Evolutionary conservation across 2,797 vertebrate species (phyloP).

Genomic region (Melanotaenia maccullochi): DNA sequence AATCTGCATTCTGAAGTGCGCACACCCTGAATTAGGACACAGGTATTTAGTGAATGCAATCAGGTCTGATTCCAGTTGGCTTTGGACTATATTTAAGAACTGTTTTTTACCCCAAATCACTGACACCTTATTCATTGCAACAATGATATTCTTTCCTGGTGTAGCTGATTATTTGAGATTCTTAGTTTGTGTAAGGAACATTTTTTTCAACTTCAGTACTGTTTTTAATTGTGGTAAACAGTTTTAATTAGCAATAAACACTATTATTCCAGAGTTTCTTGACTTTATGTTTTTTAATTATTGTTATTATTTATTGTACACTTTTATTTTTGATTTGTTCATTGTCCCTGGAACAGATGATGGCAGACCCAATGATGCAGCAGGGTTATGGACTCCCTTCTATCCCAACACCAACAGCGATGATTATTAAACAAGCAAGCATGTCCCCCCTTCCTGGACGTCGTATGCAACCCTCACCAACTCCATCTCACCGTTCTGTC

Average conservation of each 20-base stretch:
- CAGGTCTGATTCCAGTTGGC: background rate
- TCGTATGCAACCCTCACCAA: constrained; percentile 71
- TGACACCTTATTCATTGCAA: background rate
- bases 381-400: constrained; percentile 61
- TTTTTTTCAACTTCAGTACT: background rate
- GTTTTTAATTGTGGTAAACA: background rate
- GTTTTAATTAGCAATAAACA: background rate
- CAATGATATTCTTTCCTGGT: background rate
- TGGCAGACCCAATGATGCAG: constrained; percentile 67
- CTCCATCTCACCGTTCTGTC: constrained; percentile 75
- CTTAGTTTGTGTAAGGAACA: background rate
- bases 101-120: background rate
- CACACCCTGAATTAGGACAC: no score
- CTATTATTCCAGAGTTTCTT: background rate
- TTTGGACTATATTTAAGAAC: background rate
- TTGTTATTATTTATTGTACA: background rate
- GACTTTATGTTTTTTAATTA: background rate
- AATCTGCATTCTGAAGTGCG: no score
- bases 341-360: constrained; percentile 57
- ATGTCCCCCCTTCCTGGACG: constrained; percentile 75
- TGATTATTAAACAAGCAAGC: constrained; percentile 84
- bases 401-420: constrained; percentile 80
- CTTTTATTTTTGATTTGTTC: constrained; percentile 5
- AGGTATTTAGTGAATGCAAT: background rate
- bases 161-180: background rate